Base-by-base conservation (phyloP, 2,797 vertebrate genomes). In the Pagetopsis macropterus region DNA sequence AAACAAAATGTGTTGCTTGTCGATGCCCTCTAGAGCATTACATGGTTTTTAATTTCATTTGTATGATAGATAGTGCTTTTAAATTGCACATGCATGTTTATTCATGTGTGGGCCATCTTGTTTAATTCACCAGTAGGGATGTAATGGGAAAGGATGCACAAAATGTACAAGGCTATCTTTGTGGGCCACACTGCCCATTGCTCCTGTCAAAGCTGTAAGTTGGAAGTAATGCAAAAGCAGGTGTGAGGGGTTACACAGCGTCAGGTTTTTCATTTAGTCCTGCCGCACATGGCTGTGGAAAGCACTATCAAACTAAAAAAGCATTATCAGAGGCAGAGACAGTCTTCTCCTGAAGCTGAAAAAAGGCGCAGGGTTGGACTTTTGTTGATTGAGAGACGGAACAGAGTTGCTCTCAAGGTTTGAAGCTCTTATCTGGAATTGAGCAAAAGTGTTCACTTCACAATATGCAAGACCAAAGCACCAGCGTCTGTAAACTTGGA, bases 391-490 rank as follows among this genome's bases (percentile, higher is more conserved):
- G 78, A 82, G 75, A 72, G 55, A 67, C 4, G 12, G 62, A 60
- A 68, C 40, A 48, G 23, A 59, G 63, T 50, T 19, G 41, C 57
- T 81, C 63, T 71, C 78, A 55, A 61, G 68, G 56, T 84, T 74
- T 75, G 70, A 85, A 74, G 62, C 63, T 60, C 84, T 90, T 88
- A 86, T 90, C 86, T 81, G 70, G 63, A 84, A 75, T 37, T 75
- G 58, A 76, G 66, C 8, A 52, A 70, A 76, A 70, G 58, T 70
- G 65, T 70, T 58, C 52, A 50, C 51, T 76, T 73, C 6, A 23
- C 33, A 44, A 49, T 51, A 52, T 40, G 14, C 44, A 52, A 73
- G 40, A 79, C 54, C 66, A 75, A 76, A 73, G 65, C 46, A 57
- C 33, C 33, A 23, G 68, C 19, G 9, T 71, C 44, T 57, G 67